Evolutionary conservation across 2,113 vertebrate genomes (phyloP), one percentile per base, ranked within the genome.

Genomic region (Caloenas nicobarica): DNA sequence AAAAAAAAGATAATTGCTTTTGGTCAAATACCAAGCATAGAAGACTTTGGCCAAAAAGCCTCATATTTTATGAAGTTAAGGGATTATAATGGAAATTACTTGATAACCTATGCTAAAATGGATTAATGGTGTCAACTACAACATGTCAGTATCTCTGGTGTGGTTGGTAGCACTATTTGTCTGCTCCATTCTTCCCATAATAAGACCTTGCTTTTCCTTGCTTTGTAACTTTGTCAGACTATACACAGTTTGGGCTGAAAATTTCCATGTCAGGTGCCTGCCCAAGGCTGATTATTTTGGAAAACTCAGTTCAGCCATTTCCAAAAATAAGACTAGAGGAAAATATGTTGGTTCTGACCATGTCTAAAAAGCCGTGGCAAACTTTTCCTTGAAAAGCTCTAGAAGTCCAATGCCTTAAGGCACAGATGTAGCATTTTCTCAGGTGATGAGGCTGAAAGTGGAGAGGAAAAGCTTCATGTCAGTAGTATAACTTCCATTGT

Each of bases 301-400:
- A 96, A 88, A 96, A 88, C 65, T 91, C 77, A 72, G 81, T 89
- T 94, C 80, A 93, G 13, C 31, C 80, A 84, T 79, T 97, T 96
- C 95, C 93, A 96, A 96, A 95, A 96, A 94, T 86, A 95, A 96
- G 90, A 93, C 88, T 88, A 81, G 83, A 81, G 48, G 65, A 96
- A 93, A 96, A 88, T 96, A 81, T 86, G 50, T 87, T 87, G 57
- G 33, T 92, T 96, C 91, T 93, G 80, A 91, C 88, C 85, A 28
- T 65, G 73, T 91, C 89, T 92, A 82, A 95, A 95, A 95, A 84
- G 9, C 86, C 76, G 77, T 93, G 80, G 65, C 69, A 86, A 91
- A 84, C 26, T 50, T 89, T 86, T 86, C 68, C 38, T 88, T 95
- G 80, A 90, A 93, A 96, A 76, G 11, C 69, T 85, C n/a, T 93